phyloP scores from a whole-genome alignment of 64 coral and sea anemone species.

The Montipora sp. region DNA sequence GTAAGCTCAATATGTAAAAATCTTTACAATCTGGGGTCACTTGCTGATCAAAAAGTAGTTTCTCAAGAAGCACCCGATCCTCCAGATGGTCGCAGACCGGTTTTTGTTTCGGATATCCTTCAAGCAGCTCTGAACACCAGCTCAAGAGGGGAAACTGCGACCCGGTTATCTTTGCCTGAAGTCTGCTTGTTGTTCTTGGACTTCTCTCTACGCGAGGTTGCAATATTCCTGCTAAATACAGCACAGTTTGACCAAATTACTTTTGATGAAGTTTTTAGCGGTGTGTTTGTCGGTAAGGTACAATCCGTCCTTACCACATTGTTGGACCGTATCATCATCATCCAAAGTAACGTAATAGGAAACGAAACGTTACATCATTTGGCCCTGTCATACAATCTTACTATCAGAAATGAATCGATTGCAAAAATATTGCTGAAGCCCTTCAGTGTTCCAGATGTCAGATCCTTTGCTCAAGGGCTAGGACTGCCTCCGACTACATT shows the following conservation, averaged over 20 bases:
- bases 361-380: not conserved
- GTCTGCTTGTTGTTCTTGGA: not conserved
- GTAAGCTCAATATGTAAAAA: not conserved
- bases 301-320: not conserved
- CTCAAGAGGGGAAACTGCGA: not conserved
- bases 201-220: not conserved
- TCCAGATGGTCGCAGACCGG: not conserved
- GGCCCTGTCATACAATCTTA: not conserved
- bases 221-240: constrained; percentile 21
- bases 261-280: constrained; percentile 1
- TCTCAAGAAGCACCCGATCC: not conserved
- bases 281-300: constrained; percentile 2
- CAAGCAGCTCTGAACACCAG: not conserved
- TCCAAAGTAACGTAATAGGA: not conserved
- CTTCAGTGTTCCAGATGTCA: not conserved
- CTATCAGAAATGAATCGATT: not conserved
- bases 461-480: not conserved
- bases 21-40: not conserved
- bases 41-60: not conserved
- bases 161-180: not conserved
- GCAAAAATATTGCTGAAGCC: not conserved
- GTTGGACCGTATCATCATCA: not conserved
- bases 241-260: not conserved
- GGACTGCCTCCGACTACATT: not conserved
- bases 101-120: not conserved